Evolutionary conservation across 2,888 invertebrate species (phyloP), one percentile per base, ranked within the genome.

Genomic region (Eustalomyia histrio): DNA sequence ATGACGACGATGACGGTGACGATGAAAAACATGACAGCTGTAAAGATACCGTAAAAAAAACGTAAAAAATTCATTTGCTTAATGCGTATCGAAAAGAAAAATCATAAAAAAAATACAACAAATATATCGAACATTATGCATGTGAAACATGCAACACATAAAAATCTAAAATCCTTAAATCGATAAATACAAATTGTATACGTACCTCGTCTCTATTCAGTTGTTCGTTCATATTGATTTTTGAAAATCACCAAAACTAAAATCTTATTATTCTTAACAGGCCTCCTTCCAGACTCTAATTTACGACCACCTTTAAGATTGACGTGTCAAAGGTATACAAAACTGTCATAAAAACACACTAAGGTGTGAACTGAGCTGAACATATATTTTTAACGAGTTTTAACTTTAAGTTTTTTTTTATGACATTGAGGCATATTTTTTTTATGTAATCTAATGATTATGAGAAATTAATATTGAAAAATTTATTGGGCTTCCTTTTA

Each of bases 261-360:
- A 60, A 58, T 47, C 14, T 47, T 47, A 14, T 47, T 47, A 14
- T 47, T 12, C 16, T 47, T 47, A 14, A n/a, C 6, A 12, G 43
- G 1, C 14, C 14, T 14, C 5, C 43, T 43, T 43, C 14, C 55
- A 65, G 78, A 16, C 58, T 35, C 33, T 35, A 47, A 67, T 78
- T 78, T 72, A 78, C 78, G 72, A 78, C 78, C 78, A 78, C 72
- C 78, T 78, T 67, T 78, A 71, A 71, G 76, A 53, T 65, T 65
- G 71, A 65, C 55, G 10, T 21, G 21, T 29, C 18, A 76, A 55
- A 47, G 53, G 72, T 17, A 57, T 21, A 57, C 58, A 58, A 64
- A 52, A n/a, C 52, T 64, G 43, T 60, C 52, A 52, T 52, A 64
- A 33, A 58, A 39, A n/a, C n/a, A n/a, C 7, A 52, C 50, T 21